Evolutionary conservation across 92 coral and sea anemone genomes (phyloP).

Genomic region (Epizoanthus ramosus): DNA sequence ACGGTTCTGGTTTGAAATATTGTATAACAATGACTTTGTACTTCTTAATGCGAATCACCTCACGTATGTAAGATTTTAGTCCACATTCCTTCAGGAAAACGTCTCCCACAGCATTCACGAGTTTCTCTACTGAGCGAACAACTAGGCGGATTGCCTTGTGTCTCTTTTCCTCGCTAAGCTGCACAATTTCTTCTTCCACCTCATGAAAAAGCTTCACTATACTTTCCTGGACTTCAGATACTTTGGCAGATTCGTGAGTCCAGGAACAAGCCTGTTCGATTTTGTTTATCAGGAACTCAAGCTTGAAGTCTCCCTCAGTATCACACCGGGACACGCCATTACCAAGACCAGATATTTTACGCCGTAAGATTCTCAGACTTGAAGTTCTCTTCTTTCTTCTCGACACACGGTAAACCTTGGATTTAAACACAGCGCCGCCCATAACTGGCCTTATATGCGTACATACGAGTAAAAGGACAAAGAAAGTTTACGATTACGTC

Average conservation of each 20-base stretch:
- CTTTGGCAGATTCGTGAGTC: constrained; percentile 9
- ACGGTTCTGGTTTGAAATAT: constrained; percentile 35
- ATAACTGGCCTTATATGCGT: background rate
- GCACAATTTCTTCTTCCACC: constrained; percentile 20
- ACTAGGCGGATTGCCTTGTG: background rate
- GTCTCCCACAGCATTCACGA: constrained; percentile 1
- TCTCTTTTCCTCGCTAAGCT: constrained; percentile 18
- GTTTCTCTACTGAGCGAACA: background rate
- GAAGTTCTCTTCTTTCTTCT: constrained; percentile 9
- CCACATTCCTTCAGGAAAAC: constrained; percentile 11
- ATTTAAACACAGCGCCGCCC: background rate
- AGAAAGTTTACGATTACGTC: background rate
- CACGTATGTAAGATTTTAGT: constrained; percentile 14
- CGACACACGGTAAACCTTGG: background rate
- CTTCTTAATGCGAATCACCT: constrained; percentile 22
- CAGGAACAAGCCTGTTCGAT: constrained; percentile 20
- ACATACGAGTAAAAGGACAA: background rate
- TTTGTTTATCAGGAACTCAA: constrained; percentile 3
- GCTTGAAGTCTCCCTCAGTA: background rate
- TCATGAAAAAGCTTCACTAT: constrained; percentile 15
- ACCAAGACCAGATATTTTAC: constrained; percentile 14
- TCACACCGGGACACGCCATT: background rate
- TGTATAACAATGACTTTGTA: constrained; percentile 10
- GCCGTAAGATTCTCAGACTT: background rate
- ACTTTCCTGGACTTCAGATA: constrained; percentile 15